Evolutionary conservation across 2,797 vertebrate genomes (phyloP).

Genomic region (Zalophus californianus): DNA sequence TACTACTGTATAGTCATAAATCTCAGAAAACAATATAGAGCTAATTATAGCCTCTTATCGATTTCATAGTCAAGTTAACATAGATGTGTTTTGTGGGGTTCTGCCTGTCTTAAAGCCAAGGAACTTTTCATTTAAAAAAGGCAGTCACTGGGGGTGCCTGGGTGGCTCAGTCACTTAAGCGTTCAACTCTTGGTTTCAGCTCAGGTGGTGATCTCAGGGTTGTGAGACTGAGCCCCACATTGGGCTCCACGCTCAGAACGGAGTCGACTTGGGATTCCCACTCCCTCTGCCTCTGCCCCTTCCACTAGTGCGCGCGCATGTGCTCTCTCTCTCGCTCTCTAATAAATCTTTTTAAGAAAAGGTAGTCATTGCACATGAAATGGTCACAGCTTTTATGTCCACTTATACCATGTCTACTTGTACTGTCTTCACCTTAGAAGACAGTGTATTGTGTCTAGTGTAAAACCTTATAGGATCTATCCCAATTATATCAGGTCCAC

Average conservation of each 20-base stretch:
- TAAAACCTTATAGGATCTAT: slow-evolving; percentile 37
- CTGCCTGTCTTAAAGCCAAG: not conserved
- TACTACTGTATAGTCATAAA: not conserved
- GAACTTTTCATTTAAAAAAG: slow-evolving; percentile 37
- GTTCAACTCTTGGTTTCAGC: not conserved
- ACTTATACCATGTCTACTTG: not conserved
- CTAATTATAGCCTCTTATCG: not conserved
- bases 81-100: not conserved
- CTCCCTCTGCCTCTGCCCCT: not conserved
- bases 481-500: slow-evolving; percentile 49
- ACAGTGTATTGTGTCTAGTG: not conserved
- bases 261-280: not conserved
- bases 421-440: slow-evolving; percentile 19
- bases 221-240: not conserved
- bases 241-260: not conserved
- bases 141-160: not conserved
- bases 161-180: too few species aligned
- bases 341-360: not conserved
- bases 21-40: not conserved
- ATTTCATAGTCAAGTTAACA: not conserved
- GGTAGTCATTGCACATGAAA: slow-evolving; percentile 40
- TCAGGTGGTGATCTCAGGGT: not conserved
- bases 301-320: not conserved
- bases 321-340: not conserved
- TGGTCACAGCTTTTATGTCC: not conserved